These are phyloP conservation scores for Cygnus olor DNA, from an alignment of 2,797 vertebrate genomes.

Conservation along the genomic window DNA sequence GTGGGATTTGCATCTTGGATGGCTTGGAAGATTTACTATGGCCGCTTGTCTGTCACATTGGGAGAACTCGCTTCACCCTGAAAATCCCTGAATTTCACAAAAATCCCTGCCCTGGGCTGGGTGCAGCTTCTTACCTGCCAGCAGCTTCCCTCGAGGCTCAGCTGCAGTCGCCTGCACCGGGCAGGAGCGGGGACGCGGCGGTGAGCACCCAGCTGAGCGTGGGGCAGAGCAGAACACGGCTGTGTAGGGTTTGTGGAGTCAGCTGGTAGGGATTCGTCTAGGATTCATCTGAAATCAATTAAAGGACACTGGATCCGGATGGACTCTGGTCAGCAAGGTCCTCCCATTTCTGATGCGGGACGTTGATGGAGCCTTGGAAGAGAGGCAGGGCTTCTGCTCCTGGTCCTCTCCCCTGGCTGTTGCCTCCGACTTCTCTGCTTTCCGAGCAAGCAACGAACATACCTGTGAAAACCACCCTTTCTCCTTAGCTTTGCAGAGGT, in stretches of 20 bases:
- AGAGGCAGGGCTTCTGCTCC: background rate
- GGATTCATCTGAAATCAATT: too few relatives aligned
- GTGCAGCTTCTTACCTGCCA: background rate
- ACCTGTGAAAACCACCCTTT: background rate
- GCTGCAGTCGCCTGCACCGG: background rate
- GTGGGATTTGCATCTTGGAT: background rate
- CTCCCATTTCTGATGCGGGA: background rate
- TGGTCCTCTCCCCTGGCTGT: background rate
- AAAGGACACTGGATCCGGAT: background rate
- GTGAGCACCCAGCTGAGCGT: fast-evolving
- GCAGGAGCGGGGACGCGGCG: background rate
- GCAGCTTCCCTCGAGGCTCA: background rate
- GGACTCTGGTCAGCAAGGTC: background rate
- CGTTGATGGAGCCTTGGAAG: background rate
- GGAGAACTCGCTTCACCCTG: background rate
- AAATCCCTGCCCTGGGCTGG: background rate
- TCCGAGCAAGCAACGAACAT: background rate
- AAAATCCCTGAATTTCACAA: fast-evolving
- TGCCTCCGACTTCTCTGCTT: background rate
- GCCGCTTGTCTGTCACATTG: background rate
- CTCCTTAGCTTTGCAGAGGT: background rate
- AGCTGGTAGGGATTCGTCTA: too few relatives aligned
- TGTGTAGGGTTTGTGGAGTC: too few relatives aligned
- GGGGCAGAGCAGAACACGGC: too few relatives aligned
- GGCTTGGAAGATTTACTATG: background rate